Evolutionary conservation across 2,888 invertebrate genomes (phyloP), one percentile per base, ranked within the genome.

Genomic region (Drosophila gaucha): DNA sequence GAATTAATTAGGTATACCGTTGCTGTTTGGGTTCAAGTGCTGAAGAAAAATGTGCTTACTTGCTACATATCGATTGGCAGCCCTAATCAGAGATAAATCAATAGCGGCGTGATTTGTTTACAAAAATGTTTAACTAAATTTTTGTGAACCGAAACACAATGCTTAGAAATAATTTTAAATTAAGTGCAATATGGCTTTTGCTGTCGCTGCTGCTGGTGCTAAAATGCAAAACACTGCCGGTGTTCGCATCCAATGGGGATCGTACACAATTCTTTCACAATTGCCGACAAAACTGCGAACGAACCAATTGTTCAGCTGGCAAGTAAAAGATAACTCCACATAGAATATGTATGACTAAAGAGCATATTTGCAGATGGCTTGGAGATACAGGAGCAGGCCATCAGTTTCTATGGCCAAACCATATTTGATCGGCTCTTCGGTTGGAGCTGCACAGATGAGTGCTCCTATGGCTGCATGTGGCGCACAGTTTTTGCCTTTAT

Each of bases 381-480:
- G 41, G 88, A 89, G 41, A 90, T 91, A 30, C 89, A 90, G 60
- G 90, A 90, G 51, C 91, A 91, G 43, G 90, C 90, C 0, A 65
- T 90, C 4, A 85, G 82, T 14, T 89, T 90, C 35, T 89, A 89
- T 57, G 80, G 86, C 22, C 92, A 92, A 74, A 88, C 89, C 0
- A 46, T 90, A 16, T 90, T 91, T 43, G 91, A 92, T 68, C 88
- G 92, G 67, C 66, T 94, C 39, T 91, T 95, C 12, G 90, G 92
- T 22, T 99, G 98, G 98, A 93, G 93, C 55, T 99, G 99, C 90
- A 92, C 92, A 6, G 97, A 97, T 85, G 97, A 99, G 88, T 99
- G 98, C 89, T 93, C 94, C 72, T 97, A 99, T 89, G 92, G 93
- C 9, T 99, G 99, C 90, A 98, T 97, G 97, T 99, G 99, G 98